Evolutionary conservation across 2,888 invertebrate genomes (phyloP).

Genomic region (Ormia ochracea): DNA sequence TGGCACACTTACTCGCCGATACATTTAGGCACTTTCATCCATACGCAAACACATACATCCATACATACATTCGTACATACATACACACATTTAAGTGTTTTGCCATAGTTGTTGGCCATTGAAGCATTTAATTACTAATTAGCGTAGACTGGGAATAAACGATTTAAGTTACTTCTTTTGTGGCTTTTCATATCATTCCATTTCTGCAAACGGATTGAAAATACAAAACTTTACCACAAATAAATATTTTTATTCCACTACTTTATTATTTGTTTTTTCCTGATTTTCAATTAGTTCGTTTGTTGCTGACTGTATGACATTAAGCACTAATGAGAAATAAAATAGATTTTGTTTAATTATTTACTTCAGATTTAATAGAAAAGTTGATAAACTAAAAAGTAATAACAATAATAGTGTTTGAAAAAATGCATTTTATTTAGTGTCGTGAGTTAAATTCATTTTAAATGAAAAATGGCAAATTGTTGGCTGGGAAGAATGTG

Average conservation of each 20-base stretch:
- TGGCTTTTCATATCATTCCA: not conserved
- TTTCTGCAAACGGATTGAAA: not conserved
- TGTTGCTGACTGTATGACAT: slow-evolving; percentile 42
- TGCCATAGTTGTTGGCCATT: slow-evolving; percentile 16
- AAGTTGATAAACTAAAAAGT: not conserved
- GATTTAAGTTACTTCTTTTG: slow-evolving; percentile 18
- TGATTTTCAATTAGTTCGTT: slow-evolving; percentile 30
- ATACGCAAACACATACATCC: too few species aligned
- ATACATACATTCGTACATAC: too few species aligned
- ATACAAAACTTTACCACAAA: slow-evolving; percentile 32
- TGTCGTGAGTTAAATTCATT: slow-evolving; percentile 23
- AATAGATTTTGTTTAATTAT: slow-evolving; percentile 40
- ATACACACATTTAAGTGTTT: not conserved
- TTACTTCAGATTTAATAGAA: slow-evolving; percentile 20
- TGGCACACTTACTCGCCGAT: too few species aligned
- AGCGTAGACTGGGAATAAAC: slow-evolving; percentile 32
- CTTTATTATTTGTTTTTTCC: not conserved
- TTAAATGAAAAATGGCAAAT: slow-evolving; percentile 31
- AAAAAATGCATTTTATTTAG: not conserved
- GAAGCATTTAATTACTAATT: slow-evolving; percentile 56
- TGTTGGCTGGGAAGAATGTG: not conserved
- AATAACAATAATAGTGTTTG: slow-evolving; percentile 13
- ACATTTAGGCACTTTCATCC: too few species aligned
- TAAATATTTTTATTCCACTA: not conserved
- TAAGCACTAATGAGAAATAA: slow-evolving; percentile 51